Evolutionary conservation across 1,140 invertebrate genomes (phyloP).

Genomic region (Forficula auricularia): DNA sequence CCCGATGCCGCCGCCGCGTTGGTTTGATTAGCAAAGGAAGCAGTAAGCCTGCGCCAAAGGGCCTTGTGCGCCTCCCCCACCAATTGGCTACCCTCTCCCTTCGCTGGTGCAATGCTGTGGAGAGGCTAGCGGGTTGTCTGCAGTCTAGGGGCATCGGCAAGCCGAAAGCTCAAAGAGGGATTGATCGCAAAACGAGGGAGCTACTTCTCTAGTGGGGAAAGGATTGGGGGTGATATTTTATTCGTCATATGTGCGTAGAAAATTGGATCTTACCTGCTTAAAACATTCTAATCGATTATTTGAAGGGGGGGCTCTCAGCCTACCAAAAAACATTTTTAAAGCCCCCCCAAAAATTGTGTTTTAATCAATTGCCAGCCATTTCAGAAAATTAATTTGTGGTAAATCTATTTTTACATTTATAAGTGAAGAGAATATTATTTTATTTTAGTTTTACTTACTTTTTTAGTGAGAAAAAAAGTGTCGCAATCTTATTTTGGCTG

Average conservation of each 20-base stretch:
- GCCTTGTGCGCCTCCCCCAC: constrained; percentile 1
- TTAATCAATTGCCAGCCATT: background rate
- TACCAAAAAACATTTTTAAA: background rate
- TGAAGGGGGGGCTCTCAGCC: constrained; percentile 2
- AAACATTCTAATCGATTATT: background rate
- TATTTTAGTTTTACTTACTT: background rate
- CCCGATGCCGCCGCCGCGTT: too few relatives aligned
- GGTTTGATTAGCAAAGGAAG: constrained; percentile 23
- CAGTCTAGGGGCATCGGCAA: background rate
- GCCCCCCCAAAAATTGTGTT: background rate
- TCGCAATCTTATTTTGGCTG: background rate
- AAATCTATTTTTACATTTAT: background rate
- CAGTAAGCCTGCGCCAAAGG: constrained; percentile 14
- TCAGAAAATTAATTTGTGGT: background rate
- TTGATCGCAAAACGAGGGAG: background rate
- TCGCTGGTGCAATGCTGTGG: constrained; percentile 1
- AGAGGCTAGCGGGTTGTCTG: background rate
- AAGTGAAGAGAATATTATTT: background rate
- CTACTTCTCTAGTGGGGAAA: background rate
- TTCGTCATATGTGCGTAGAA: background rate
- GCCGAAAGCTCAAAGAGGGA: background rate
- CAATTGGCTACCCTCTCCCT: background rate
- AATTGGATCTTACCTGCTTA: background rate
- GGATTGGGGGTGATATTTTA: background rate
- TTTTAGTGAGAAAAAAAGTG: background rate